Conservation (phyloP, 2,113 vertebrate species). For the Manacus vitellinus region DNA sequence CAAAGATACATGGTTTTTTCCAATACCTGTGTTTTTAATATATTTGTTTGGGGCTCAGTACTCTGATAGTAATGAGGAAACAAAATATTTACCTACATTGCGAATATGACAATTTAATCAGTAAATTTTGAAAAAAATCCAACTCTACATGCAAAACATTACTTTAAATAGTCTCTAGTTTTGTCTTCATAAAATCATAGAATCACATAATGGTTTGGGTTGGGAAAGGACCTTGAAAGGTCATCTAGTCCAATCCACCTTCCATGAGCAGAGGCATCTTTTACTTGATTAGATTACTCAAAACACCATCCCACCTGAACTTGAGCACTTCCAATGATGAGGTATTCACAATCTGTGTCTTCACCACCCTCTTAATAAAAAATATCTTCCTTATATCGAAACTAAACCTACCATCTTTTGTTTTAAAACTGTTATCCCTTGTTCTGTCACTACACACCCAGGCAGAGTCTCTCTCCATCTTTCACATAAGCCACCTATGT, state of each 20-base stretch:
- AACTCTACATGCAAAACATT: background rate
- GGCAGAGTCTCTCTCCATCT: background rate
- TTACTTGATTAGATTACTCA: background rate
- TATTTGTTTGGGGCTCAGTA: background rate
- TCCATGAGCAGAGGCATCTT: background rate
- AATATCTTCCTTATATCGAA: background rate
- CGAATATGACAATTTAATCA: background rate
- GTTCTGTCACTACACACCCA: background rate
- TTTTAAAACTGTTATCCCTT: background rate
- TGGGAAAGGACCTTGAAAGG: background rate
- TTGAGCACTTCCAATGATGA: background rate
- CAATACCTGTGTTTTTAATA: background rate
- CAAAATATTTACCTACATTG: background rate
- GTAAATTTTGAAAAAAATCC: background rate
- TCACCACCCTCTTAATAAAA: background rate
- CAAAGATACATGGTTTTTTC: background rate
- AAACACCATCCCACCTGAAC: background rate
- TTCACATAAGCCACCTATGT: background rate
- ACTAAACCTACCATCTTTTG: background rate
- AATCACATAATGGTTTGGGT: background rate
- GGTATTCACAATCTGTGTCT: background rate
- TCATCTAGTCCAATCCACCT: background rate
- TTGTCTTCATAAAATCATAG: background rate
- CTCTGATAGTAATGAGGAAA: background rate
- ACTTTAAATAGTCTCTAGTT: background rate